A percentile compares a stretch with the other conserved stretches of the same genome.
Evolutionary conservation across 2,113 vertebrate species (phyloP).

Genomic region (Notarius lentiginosus): DNA sequence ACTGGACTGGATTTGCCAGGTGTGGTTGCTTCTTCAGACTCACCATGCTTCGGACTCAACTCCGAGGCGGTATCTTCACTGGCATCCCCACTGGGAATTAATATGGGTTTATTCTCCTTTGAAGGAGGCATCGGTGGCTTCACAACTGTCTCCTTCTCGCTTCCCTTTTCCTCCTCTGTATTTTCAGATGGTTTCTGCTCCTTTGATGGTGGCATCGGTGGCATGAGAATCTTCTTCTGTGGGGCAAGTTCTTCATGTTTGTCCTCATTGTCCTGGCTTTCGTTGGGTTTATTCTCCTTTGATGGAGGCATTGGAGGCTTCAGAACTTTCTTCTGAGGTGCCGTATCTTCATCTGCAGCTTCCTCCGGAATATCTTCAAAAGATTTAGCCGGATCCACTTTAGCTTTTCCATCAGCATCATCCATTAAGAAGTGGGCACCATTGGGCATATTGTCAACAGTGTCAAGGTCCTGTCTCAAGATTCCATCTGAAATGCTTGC

Average conservation of each 20-base stretch:
- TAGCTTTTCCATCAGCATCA: conserved; percentile 49
- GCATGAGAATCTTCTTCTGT: conserved; percentile 72
- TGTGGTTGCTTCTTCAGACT: conserved; percentile 35
- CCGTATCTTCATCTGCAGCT: conserved; percentile 1
- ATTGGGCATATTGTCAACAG: conserved; percentile 68
- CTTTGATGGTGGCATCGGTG: conserved; percentile 64
- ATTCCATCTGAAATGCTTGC: conserved; percentile 83
- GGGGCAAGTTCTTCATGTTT: conserved; percentile 45
- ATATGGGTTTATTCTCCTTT: conserved; percentile 60
- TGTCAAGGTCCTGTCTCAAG: conserved; percentile 82
- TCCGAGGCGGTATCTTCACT: conserved; percentile 46
- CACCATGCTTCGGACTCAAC: conserved; percentile 2
- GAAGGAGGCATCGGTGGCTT: conserved; percentile 57
- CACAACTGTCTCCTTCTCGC: conserved; percentile 45
- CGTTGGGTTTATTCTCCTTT: conserved; percentile 59
- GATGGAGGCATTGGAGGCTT: conserved; percentile 68
- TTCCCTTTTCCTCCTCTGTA: conserved; percentile 54
- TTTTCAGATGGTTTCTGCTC: conserved; percentile 54
- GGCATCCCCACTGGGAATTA: conserved; percentile 38
- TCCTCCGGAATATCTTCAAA: conserved; percentile 34
- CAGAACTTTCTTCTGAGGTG: conserved; percentile 59
- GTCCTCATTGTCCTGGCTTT: conserved; percentile 50
- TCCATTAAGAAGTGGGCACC: conserved; percentile 54
- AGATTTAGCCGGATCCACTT: conserved; percentile 15
- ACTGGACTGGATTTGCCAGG: conserved; percentile 54